These are phyloP conservation scores for Rhyacophila evoluta DNA, from an alignment of 2,888 invertebrate genomes.

Conservation along the genomic window DNA sequence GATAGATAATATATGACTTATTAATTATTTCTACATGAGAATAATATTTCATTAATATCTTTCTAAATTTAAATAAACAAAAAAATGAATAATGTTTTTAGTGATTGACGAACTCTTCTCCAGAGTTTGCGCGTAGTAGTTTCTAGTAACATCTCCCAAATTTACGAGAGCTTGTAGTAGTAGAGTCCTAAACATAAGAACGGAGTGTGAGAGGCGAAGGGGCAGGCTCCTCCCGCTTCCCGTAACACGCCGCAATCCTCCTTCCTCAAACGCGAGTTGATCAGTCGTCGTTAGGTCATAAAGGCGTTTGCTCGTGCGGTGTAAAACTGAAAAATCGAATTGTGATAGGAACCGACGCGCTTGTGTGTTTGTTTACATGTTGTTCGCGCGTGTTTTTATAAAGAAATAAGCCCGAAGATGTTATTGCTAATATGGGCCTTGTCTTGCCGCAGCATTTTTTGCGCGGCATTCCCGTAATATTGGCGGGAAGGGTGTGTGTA, in stretches of 20 bases:
- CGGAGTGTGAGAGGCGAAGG: constrained; percentile 35
- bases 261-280: constrained; percentile 34
- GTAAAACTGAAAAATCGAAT: not conserved
- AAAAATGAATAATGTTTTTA: too few species aligned
- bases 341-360: constrained; percentile 35
- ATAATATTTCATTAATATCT: too few species aligned
- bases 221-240: constrained; percentile 27
- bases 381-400: constrained; percentile 34
- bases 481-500: constrained; percentile 43
- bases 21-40: too few species aligned
- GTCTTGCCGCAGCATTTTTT: constrained; percentile 25
- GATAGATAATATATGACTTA: too few species aligned
- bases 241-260: constrained; percentile 40
- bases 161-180: constrained; percentile 52
- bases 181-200: constrained; percentile 28
- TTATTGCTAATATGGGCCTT: constrained; percentile 15
- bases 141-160: constrained; percentile 51
- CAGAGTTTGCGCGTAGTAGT: constrained; percentile 44
- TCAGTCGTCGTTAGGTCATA: constrained; percentile 38
- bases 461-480: constrained; percentile 39
- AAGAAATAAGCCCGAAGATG: constrained; percentile 7
- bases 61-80: too few species aligned
- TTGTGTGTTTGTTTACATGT: constrained; percentile 43
- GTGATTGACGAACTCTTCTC: constrained; percentile 40
- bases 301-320: constrained; percentile 10